Evolutionary conservation across 1,140 invertebrate species (phyloP).

Genomic region (Octopus sinensis): DNA sequence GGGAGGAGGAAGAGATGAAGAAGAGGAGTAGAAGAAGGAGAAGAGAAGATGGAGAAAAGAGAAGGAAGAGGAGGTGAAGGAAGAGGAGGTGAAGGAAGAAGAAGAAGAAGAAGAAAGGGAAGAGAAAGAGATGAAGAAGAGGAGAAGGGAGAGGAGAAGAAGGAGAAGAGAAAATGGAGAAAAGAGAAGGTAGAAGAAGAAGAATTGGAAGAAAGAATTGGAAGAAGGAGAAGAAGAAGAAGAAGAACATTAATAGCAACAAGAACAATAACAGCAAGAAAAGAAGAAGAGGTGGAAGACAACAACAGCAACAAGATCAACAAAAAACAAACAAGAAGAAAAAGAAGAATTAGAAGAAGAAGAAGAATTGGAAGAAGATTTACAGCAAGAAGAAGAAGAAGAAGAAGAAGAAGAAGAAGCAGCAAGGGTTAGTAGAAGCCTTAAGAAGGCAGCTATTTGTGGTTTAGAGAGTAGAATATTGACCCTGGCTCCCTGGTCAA

Average conservation of each 20-base stretch:
- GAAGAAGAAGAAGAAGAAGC: too few species aligned
- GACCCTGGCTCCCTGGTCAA: too few species aligned
- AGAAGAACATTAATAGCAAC: too few species aligned
- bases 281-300: too few species aligned
- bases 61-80: slow-evolving; percentile 9
- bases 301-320: too few species aligned
- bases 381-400: too few species aligned
- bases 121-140: neutral
- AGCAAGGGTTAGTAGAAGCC: too few species aligned
- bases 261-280: too few species aligned
- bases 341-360: neutral
- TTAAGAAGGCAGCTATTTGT: too few species aligned
- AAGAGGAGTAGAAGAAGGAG: neutral
- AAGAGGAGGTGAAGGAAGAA: neutral
- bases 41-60: slow-evolving; percentile 11
- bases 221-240: neutral
- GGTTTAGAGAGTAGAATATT: too few species aligned
- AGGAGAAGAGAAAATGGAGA: slow-evolving; percentile 1
- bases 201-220: neutral
- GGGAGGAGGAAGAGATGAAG: neutral
- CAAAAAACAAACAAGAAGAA: neutral
- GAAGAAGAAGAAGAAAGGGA: neutral
- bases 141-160: slow-evolving; percentile 14
- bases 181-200: neutral
- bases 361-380: neutral